Base-by-base conservation (phyloP, 2,113 vertebrate genomes). In the Leptodactylus fuscus region DNA sequence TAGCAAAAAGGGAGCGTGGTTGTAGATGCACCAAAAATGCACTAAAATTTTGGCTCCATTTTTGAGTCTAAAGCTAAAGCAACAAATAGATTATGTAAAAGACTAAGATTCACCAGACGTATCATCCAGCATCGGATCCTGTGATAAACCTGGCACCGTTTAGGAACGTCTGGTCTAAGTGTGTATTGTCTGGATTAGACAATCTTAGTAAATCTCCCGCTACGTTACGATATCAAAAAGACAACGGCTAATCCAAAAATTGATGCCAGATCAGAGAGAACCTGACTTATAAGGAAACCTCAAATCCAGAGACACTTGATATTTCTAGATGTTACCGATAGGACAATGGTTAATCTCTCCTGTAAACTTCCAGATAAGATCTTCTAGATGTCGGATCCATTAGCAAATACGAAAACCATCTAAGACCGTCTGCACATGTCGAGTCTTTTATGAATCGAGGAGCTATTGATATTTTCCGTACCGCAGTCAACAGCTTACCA, bases 331-430 rank as follows among this genome's bases (percentile, higher is more conserved):
- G 6, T 34, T 34, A 29, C 13, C 5, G 24, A 18, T 34, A 6
- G 29, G 15, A 67, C 62, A 67, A 5, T 18, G 34, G 29, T 34
- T 34, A 34, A 67, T 18, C 62, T 67, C 5, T 67, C 12, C 10
- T 34, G 62, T 18, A 34, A 67, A 67, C 29, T 67, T 67, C 27
- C 29, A 16, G 1, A 18, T 18, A 29, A 27, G n/a, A 18, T 67
- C 13, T 34, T 67, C 29, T 32, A 67, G 62, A 32, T 62, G 24
- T 58, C 13, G 58, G 82, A 87, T 78, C 71, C 18, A 74, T 48
- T 48, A 74, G 22, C 8, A 70, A 41, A 70, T 71, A n/a, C 18
- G n/a, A 44, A 71, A 41, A 8, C 9, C 38, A 16, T 16, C n/a
- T 48, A 48, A 48, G 12, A 13, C 38, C 2, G 0, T 27, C 3